phyloP scores from a whole-genome alignment of 37 sponge, comb jelly and placozoan species.

The Chondrilla cf. caribensis region DNA sequence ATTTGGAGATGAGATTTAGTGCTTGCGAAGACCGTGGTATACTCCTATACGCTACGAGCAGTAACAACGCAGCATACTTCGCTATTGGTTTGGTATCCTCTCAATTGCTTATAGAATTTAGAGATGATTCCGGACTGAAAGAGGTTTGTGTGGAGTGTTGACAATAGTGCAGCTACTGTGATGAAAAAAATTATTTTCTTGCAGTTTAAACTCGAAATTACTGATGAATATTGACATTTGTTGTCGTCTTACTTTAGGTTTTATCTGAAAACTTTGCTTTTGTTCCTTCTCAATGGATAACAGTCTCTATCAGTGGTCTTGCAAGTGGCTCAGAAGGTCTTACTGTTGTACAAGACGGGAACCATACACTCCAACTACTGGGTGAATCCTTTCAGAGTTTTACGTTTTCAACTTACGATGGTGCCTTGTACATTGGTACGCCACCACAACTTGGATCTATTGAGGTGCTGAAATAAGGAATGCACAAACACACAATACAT shows the following conservation, averaged over 20 bases:
- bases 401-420: constrained; percentile 31
- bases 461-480: constrained; percentile 15
- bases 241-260: background rate
- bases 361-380: background rate
- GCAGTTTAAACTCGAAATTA: background rate
- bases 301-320: constrained; percentile 19
- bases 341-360: constrained; percentile 27
- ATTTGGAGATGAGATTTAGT: background rate
- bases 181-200: background rate
- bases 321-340: constrained; percentile 21
- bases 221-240: background rate
- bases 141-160: constrained; percentile 30
- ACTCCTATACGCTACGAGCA: constrained; percentile 12
- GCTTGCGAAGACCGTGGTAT: constrained; percentile 7
- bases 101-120: constrained; percentile 26
- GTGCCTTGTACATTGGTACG: constrained; percentile 62
- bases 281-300: constrained; percentile 42
- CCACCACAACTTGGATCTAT: constrained; percentile 28
- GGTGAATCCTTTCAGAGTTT: constrained; percentile 16
- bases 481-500: background rate
- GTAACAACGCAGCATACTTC: constrained; percentile 23
- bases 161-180: background rate
- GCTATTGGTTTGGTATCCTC: constrained; percentile 27
- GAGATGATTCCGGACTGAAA: background rate
- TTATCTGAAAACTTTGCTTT: background rate